Evolutionary conservation across 2,797 vertebrate genomes (phyloP).

Genomic region (Cercopithecus diana): DNA sequence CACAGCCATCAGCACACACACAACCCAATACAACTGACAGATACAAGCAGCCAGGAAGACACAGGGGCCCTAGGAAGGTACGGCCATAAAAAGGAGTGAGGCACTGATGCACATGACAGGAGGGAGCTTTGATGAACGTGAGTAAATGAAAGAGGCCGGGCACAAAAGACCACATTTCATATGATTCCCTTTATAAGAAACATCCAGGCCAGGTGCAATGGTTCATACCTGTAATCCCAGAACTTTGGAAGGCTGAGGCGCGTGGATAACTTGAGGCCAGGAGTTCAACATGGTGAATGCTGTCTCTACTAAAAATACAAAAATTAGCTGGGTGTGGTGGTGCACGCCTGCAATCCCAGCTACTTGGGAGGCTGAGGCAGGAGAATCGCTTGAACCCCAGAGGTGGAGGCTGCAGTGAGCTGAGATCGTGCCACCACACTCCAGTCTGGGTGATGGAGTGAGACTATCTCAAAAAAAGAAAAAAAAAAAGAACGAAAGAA

Average conservation of each 20-base stretch:
- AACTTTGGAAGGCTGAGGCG: not conserved
- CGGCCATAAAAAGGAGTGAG: not conserved
- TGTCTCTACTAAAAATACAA: not conserved
- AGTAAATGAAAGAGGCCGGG: not conserved
- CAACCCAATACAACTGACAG: not conserved
- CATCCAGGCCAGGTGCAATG: not conserved
- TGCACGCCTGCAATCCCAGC: not conserved
- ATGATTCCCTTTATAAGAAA: rapidly evolving
- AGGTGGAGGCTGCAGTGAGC: not conserved
- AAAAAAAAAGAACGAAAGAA: not conserved
- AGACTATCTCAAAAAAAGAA: not conserved
- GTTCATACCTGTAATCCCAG: not conserved
- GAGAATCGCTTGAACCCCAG: not conserved
- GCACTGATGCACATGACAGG: rapidly evolving
- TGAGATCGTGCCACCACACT: not conserved
- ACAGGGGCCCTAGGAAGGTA: not conserved
- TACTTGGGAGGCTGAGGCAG: not conserved
- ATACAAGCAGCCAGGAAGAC: not conserved
- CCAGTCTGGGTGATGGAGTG: not conserved
- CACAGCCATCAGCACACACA: not conserved
- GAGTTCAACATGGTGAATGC: not conserved
- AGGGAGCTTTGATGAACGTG: not conserved
- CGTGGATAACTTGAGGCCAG: not conserved
- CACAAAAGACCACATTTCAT: rapidly evolving
- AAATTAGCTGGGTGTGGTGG: not conserved